A percentile compares a stretch with the other conserved stretches of the same genome.
Conservation (phyloP, 2,888 invertebrate genomes). For the Cabera pusaria region DNA sequence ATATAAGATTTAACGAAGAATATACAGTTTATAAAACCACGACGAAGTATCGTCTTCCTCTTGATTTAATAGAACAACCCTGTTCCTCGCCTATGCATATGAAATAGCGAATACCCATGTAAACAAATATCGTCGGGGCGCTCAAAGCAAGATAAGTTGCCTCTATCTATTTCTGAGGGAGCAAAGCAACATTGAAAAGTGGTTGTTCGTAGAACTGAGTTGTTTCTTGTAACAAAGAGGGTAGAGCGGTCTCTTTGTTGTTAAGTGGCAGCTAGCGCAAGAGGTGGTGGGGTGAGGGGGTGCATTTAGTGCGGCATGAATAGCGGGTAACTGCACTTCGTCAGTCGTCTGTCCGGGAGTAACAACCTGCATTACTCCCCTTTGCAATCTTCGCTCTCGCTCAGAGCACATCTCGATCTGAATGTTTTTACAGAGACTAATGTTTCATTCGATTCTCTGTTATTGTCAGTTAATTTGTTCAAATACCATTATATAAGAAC, state of each 20-base stretch:
- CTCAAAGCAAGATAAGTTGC: conserved; percentile 43
- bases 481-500: too few relatives aligned
- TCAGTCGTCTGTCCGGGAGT: conserved; percentile 76
- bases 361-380: conserved; percentile 68
- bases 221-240: conserved; percentile 80
- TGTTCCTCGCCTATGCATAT: conserved; percentile 12
- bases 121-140: conserved; percentile 21
- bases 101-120: conserved; percentile 16
- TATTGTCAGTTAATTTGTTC: too few relatives aligned
- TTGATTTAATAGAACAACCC: conserved; percentile 9
- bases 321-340: conserved; percentile 80
- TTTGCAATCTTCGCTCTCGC: conserved; percentile 33
- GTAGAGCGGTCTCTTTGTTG: conserved; percentile 80
- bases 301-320: conserved; percentile 74
- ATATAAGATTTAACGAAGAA: too few relatives aligned
- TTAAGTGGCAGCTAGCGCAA: conserved; percentile 68
- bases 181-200: conserved; percentile 65
- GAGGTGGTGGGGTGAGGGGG: conserved; percentile 52
- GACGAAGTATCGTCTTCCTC: too few relatives aligned
- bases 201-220: conserved; percentile 63
- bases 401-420: conserved; percentile 44
- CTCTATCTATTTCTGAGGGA: conserved; percentile 54
- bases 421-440: conserved; percentile 35
- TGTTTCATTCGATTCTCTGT: conserved; percentile 23
- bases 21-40: too few relatives aligned